A percentile compares a stretch with the other conserved stretches of the same genome.
Evolutionary conservation across 2,113 vertebrate species (phyloP).

Genomic region (Gallinago paraguaiae): DNA sequence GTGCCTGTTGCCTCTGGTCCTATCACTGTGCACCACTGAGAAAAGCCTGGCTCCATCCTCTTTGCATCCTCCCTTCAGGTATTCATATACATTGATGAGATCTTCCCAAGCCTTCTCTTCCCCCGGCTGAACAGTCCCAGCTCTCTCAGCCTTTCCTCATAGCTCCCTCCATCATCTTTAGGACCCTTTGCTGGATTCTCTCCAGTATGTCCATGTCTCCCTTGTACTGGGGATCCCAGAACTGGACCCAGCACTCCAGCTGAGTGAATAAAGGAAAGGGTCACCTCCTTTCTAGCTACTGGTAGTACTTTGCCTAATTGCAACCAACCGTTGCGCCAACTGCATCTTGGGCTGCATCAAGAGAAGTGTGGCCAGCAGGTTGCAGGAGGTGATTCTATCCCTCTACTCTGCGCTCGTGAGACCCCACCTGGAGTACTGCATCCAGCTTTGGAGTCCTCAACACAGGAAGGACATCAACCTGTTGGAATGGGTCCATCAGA

Average conservation of each 20-base stretch:
- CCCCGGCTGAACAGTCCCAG: neutral
- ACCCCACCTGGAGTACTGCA: no score
- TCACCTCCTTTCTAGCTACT: neutral
- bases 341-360: no score
- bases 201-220: neutral
- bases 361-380: no score
- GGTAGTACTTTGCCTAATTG: neutral
- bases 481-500: no score
- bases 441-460: no score
- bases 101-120: neutral
- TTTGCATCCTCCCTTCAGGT: neutral
- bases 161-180: neutral
- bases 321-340: no score
- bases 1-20: neutral
- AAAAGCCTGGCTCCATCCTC: accelerated
- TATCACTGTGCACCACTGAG: neutral
- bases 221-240: accelerated
- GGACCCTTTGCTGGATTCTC: neutral
- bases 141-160: neutral
- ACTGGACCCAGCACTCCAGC: neutral
- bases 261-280: neutral
- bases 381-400: no score
- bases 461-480: no score
- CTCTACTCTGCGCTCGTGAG: no score
- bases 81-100: neutral